Evolutionary conservation across 2,888 invertebrate species (phyloP).

Genomic region (Stegophylla sp.): DNA sequence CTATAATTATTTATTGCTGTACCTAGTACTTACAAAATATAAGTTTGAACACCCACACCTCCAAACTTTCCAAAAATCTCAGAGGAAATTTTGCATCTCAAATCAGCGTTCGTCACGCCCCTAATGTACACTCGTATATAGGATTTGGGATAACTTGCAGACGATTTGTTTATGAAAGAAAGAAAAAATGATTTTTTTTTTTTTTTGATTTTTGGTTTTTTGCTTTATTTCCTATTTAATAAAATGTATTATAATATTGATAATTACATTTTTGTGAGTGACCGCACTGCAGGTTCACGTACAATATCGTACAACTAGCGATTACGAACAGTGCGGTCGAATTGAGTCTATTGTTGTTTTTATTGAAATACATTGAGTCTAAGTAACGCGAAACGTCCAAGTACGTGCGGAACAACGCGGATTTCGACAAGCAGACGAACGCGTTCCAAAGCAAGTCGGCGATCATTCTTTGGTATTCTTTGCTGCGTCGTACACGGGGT

Average conservation of each 20-base stretch:
- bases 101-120: no score
- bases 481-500: background rate
- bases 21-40: no score
- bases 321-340: background rate
- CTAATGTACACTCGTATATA: no score
- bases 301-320: background rate
- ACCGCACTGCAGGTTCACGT: background rate
- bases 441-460: background rate
- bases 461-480: constrained; percentile 31
- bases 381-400: background rate
- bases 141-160: no score
- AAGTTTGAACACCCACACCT: no score
- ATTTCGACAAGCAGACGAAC: background rate
- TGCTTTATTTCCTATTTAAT: constrained; percentile 1
- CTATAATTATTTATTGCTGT: no score
- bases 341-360: background rate
- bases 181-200: background rate
- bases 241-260: background rate
- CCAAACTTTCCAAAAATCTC: no score
- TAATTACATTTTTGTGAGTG: background rate
- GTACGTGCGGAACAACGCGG: background rate
- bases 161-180: no score
- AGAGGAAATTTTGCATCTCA: no score
- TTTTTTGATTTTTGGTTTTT: constrained; percentile 32
- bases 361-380: background rate